phyloP scores from a whole-genome alignment of 2,113 vertebrate species.

The Burhinus oedicnemus region DNA sequence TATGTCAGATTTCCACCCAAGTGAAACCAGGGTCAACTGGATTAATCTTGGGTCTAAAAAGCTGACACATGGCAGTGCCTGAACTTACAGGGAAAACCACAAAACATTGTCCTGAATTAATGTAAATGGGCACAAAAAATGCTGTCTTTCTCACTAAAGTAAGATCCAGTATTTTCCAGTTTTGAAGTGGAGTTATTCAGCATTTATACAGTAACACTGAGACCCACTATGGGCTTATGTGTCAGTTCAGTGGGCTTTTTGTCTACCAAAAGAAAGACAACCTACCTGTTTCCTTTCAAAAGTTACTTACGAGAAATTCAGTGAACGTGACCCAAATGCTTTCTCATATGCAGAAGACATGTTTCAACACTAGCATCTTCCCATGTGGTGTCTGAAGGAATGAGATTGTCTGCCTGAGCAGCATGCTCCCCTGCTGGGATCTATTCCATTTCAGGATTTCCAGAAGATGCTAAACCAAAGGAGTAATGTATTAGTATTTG shows the following conservation, averaged over 20 bases:
- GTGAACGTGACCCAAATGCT: neutral
- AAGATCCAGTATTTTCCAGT: neutral
- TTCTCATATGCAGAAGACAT: neutral
- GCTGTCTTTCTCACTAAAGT: neutral
- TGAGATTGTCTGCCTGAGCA: neutral
- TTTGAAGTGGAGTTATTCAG: neutral
- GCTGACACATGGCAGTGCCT: neutral
- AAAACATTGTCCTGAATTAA: neutral
- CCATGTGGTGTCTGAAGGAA: neutral
- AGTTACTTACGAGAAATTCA: neutral
- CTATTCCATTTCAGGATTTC: neutral
- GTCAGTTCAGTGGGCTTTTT: neutral
- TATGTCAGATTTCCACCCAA: neutral
- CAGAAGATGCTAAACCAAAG: neutral
- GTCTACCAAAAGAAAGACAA: neutral
- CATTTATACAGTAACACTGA: neutral
- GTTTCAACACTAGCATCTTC: neutral
- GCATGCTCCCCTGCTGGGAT: neutral
- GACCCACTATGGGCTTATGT: neutral
- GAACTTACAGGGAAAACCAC: neutral
- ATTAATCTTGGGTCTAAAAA: neutral
- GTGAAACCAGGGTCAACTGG: neutral
- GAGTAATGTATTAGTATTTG: neutral
- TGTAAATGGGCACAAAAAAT: rapidly evolving
- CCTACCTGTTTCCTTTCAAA: neutral